These are phyloP conservation scores for Octopus sinensis DNA, from an alignment of 1,140 invertebrate genomes.

Conservation along the genomic window DNA sequence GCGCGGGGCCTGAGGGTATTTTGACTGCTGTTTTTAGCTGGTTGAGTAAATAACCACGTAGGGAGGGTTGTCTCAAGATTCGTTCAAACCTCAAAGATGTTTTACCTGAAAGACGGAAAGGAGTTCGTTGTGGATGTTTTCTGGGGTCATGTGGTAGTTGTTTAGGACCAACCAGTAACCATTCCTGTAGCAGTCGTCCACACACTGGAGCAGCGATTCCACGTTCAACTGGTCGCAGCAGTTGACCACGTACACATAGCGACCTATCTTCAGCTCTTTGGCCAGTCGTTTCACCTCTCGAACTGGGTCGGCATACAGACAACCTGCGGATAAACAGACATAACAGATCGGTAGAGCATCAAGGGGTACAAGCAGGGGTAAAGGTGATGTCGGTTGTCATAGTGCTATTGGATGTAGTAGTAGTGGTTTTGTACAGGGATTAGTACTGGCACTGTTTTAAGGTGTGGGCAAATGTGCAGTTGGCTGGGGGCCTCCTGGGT, in stretches of 20 bases:
- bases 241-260: slow-evolving; percentile 48
- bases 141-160: slow-evolving; percentile 49
- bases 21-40: no score
- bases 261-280: slow-evolving; percentile 50
- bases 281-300: slow-evolving; percentile 51
- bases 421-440: no score
- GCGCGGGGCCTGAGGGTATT: no score
- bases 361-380: no score
- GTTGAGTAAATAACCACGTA: no score
- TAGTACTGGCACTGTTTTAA: no score
- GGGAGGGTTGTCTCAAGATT: no score
- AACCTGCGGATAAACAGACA: slow-evolving; percentile 30
- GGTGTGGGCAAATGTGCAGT: no score
- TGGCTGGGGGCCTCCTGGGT: no score
- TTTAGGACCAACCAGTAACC: slow-evolving; percentile 54
- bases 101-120: slow-evolving; percentile 46
- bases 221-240: slow-evolving; percentile 46
- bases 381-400: no score
- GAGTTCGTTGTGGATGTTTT: slow-evolving; percentile 35
- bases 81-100: neutral
- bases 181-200: slow-evolving; percentile 48
- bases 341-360: no score
- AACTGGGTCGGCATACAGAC: slow-evolving; percentile 43
- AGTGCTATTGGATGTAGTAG: no score
- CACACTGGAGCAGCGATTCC: slow-evolving; percentile 38